phyloP scores from a whole-genome alignment of 2,888 invertebrate species.

The Trissolcus japonicus region DNA sequence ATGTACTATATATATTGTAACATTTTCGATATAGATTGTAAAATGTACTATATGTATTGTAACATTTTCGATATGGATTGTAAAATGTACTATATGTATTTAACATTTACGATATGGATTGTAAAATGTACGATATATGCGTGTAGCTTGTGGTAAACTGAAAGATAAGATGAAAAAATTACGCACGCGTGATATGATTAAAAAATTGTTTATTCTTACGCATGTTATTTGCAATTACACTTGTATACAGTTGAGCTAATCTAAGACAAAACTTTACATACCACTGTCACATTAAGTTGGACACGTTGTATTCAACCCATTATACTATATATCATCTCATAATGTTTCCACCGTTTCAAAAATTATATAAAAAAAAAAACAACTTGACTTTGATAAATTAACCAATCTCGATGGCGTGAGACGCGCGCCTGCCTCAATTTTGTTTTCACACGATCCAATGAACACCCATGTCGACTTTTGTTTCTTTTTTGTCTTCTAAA shows the following conservation, averaged over 20 bases:
- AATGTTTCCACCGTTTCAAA: not conserved
- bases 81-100: too few relatives aligned
- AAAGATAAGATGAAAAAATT: too few relatives aligned
- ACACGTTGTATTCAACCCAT: not conserved
- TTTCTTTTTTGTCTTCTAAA: slow-evolving; percentile 1
- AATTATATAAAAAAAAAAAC: not conserved
- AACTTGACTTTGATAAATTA: slow-evolving; percentile 41
- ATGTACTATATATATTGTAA: too few relatives aligned
- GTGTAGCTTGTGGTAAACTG: too few relatives aligned
- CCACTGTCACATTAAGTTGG: not conserved
- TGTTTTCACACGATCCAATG: not conserved
- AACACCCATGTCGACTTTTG: not conserved
- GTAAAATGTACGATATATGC: too few relatives aligned
- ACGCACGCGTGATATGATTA: slow-evolving; percentile 5
- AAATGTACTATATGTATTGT: too few relatives aligned
- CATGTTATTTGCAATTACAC: slow-evolving; percentile 44
- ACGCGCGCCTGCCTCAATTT: slow-evolving; percentile 20
- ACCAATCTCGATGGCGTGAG: slow-evolving; percentile 6
- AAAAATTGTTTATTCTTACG: slow-evolving; percentile 49
- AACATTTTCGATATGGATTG: too few relatives aligned
- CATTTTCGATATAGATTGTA: too few relatives aligned
- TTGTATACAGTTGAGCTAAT: slow-evolving; percentile 49
- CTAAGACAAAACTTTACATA: slow-evolving; percentile 52
- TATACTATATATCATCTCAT: not conserved
- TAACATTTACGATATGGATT: too few relatives aligned